phyloP scores from a whole-genome alignment of 2,888 invertebrate genomes.

The Dastarcus helophoroides region DNA sequence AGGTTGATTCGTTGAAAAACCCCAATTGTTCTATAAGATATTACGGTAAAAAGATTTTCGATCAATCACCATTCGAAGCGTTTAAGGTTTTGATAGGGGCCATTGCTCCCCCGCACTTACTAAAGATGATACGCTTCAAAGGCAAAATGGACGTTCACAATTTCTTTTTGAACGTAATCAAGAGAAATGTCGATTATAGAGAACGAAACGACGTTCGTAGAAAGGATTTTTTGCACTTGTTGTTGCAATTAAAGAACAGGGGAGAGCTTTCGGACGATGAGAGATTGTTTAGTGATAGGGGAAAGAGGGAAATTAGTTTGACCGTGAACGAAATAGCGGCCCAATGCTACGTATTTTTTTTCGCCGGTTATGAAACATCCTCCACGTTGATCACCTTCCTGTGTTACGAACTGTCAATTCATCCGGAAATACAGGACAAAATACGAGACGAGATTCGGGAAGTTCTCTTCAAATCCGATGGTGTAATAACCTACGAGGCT shows the following conservation, averaged over 20 bases:
- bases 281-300: not conserved
- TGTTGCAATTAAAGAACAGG: conserved; percentile 35
- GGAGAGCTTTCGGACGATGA: conserved; percentile 8
- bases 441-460: conserved; percentile 18
- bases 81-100: conserved; percentile 3
- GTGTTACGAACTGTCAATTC: conserved; percentile 12
- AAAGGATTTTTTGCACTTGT: conserved; percentile 44
- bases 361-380: conserved; percentile 15
- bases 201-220: conserved; percentile 36
- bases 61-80: conserved; percentile 5
- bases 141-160: conserved; percentile 15
- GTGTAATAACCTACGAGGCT: conserved; percentile 20
- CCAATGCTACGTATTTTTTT: conserved; percentile 9
- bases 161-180: conserved; percentile 37
- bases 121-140: conserved; percentile 5
- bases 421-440: conserved; percentile 15
- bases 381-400: conserved; percentile 15
- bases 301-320: conserved; percentile 2
- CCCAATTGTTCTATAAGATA: conserved; percentile 10
- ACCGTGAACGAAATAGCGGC: conserved; percentile 8
- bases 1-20: conserved; percentile 13
- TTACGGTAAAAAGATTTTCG: conserved; percentile 10
- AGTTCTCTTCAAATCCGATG: conserved; percentile 15
- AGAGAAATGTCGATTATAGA: conserved; percentile 36
- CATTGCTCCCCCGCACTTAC: not conserved